A percentile compares a stretch with the other conserved stretches of the same genome.
phyloP scores from a whole-genome alignment of 2,797 vertebrate genomes.

The Tolypeutes matacus region DNA sequence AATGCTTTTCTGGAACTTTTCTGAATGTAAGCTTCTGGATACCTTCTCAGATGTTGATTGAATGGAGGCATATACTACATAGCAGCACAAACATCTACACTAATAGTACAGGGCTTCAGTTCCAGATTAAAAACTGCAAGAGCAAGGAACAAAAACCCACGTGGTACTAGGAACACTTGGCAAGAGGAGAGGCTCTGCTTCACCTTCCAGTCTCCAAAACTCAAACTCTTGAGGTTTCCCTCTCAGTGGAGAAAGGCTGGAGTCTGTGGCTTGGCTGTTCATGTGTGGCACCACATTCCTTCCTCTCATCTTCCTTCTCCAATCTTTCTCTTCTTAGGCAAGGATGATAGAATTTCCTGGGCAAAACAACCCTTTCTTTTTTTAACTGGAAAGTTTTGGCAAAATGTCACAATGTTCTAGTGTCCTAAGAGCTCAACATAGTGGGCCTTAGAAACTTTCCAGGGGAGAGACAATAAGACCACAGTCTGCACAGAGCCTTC shows the following conservation, averaged over 20 bases:
- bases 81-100: background rate
- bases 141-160: background rate
- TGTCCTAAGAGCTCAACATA: constrained; percentile 76
- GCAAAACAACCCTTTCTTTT: constrained; percentile 75
- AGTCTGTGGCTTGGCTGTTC: background rate
- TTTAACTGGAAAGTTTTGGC: constrained; percentile 76
- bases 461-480: constrained; percentile 77
- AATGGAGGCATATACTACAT: background rate
- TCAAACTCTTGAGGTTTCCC: background rate
- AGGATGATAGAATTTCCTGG: constrained; percentile 67
- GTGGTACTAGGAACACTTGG: rapidly evolving
- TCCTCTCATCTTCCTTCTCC: constrained; percentile 60
- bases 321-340: constrained; percentile 47
- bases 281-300: background rate
- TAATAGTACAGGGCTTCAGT: background rate
- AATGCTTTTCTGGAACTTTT: background rate
- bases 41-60: background rate
- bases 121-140: background rate
- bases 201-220: background rate
- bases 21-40: background rate
- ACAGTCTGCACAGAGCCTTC: constrained; percentile 77
- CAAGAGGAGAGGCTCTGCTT: background rate
- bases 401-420: constrained; percentile 76
- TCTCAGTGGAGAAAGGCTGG: background rate
- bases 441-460: constrained; percentile 77